phyloP scores from a whole-genome alignment of 2,797 vertebrate genomes.

The Pempheris klunzingeri region DNA sequence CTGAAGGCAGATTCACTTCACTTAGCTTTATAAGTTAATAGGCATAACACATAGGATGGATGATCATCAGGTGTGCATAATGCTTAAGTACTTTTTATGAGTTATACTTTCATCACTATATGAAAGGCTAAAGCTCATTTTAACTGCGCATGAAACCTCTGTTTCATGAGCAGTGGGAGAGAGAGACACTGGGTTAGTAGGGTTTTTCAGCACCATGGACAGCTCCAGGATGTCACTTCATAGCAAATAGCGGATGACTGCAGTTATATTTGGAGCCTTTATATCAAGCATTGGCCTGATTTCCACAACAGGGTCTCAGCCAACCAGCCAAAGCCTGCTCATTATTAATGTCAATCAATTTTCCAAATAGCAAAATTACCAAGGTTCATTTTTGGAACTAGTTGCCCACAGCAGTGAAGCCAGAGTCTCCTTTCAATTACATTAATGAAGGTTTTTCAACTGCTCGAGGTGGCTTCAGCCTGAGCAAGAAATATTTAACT shows the following conservation, averaged over 20 bases:
- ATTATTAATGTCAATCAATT: slow-evolving; percentile 60
- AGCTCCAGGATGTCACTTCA: slow-evolving; percentile 39
- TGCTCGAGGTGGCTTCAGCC: slow-evolving; percentile 27
- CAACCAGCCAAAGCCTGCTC: slow-evolving; percentile 31
- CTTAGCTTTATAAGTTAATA: not conserved
- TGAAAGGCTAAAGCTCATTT: slow-evolving; percentile 21
- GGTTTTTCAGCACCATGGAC: slow-evolving; percentile 62
- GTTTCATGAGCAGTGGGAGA: slow-evolving; percentile 19
- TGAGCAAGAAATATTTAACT: slow-evolving; percentile 41
- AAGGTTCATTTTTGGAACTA: slow-evolving; percentile 42
- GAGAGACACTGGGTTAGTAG: not conserved
- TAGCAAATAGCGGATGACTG: slow-evolving; percentile 25
- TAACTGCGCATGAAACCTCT: slow-evolving; percentile 10
- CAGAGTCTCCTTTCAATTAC: slow-evolving; percentile 44
- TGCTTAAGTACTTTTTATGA: slow-evolving; percentile 1
- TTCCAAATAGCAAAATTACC: slow-evolving; percentile 50
- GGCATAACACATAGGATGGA: slow-evolving; percentile 8
- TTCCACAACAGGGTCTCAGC: slow-evolving; percentile 36
- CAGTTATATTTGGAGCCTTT: slow-evolving; percentile 46
- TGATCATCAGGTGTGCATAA: slow-evolving; percentile 18
- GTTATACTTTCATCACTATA: slow-evolving; percentile 21
- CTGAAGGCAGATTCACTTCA: not conserved
- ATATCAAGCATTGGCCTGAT: slow-evolving; percentile 25
- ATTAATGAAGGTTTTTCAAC: slow-evolving; percentile 56
- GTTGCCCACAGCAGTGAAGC: slow-evolving; percentile 38